Evolutionary conservation across 2,113 vertebrate species (phyloP).

Genomic region (Tretioscincus oriximinensis): DNA sequence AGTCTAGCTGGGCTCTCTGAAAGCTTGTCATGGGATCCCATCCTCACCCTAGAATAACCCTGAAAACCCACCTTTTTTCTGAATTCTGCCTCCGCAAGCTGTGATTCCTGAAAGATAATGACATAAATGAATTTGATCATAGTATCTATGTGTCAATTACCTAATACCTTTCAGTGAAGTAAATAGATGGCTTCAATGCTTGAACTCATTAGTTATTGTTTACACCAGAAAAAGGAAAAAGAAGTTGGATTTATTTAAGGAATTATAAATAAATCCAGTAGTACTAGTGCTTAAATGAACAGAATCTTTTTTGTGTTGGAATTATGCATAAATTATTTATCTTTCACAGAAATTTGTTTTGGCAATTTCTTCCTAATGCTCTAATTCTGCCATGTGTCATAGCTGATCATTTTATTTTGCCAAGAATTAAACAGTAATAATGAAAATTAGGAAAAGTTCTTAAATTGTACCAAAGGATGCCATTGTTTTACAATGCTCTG

Average conservation of each 20-base stretch:
- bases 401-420: conserved; percentile 5
- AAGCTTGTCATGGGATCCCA: too few relatives aligned
- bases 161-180: background rate
- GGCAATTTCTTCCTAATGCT: conserved; percentile 9
- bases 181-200: background rate
- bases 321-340: background rate
- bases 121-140: conserved; percentile 33
- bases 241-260: background rate
- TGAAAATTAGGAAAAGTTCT: background rate
- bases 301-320: background rate
- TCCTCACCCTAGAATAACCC: too few relatives aligned
- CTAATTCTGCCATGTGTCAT: conserved; percentile 4
- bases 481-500: background rate
- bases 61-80: conserved; percentile 65
- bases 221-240: conserved; percentile 10
- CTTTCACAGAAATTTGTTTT: conserved; percentile 7
- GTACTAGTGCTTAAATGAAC: conserved; percentile 3
- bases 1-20: too few relatives aligned
- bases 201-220: background rate
- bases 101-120: conserved; percentile 58
- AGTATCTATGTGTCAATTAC: background rate
- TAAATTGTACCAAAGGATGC: conserved; percentile 11
- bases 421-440: background rate
- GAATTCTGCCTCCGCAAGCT: conserved; percentile 56
- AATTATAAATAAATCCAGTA: too few relatives aligned